phyloP scores from a whole-genome alignment of 2,888 invertebrate species.

The Poecilus cupreus region DNA sequence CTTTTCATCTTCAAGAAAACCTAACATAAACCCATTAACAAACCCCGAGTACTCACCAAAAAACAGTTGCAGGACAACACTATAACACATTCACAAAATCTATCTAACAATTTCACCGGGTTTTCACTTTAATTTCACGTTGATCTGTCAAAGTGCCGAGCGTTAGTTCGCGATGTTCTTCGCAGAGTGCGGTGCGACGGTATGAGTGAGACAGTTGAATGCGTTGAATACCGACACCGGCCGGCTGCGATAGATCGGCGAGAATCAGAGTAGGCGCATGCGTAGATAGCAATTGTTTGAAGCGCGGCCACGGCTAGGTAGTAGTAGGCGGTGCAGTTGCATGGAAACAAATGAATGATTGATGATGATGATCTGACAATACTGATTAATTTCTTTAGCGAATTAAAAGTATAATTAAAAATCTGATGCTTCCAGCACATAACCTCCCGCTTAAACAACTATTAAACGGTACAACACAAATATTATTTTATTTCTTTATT shows the following conservation, averaged over 20 bases:
- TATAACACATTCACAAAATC: conserved; percentile 1
- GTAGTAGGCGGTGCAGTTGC: too few relatives aligned
- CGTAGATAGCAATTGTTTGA: neutral
- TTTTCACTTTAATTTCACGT: neutral
- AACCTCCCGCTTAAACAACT: too few relatives aligned
- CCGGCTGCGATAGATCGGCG: conserved; percentile 3
- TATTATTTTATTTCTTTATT: too few relatives aligned
- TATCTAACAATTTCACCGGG: neutral
- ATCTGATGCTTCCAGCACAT: too few relatives aligned
- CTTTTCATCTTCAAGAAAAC: too few relatives aligned
- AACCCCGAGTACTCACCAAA: too few relatives aligned
- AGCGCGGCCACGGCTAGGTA: neutral
- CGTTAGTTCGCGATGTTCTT: neutral
- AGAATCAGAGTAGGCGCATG: neutral
- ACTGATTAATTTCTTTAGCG: too few relatives aligned
- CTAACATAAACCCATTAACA: too few relatives aligned
- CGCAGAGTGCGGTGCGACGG: conserved; percentile 3
- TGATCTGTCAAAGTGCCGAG: neutral
- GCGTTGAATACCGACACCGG: conserved; percentile 21
- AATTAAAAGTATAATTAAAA: too few relatives aligned
- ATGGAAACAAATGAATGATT: too few relatives aligned
- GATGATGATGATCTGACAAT: too few relatives aligned
- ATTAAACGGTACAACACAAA: too few relatives aligned
- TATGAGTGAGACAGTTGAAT: conserved; percentile 32
- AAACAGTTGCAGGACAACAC: neutral